phyloP scores from a whole-genome alignment of 2,888 invertebrate genomes.

The Bellardia bayeri region DNA sequence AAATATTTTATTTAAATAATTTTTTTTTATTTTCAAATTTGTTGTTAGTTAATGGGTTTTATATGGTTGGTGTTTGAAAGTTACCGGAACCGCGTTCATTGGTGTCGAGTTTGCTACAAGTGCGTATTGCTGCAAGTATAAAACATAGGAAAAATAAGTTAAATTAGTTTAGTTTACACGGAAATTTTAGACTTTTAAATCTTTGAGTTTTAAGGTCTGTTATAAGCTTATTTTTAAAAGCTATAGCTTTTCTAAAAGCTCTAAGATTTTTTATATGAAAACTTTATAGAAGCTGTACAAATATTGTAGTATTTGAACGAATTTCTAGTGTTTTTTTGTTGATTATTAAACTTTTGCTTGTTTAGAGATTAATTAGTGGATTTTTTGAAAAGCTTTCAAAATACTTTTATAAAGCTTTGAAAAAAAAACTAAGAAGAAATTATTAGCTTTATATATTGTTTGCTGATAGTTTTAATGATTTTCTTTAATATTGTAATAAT shows the following conservation, averaged over 20 bases:
- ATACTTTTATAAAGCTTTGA: too few species aligned
- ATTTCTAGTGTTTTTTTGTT: too few species aligned
- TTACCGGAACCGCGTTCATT: conserved; percentile 79
- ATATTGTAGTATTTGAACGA: too few species aligned
- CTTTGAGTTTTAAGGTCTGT: not conserved
- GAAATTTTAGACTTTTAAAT: not conserved
- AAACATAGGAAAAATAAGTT: not conserved
- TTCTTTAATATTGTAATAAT: too few species aligned
- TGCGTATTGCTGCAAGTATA: conserved; percentile 76
- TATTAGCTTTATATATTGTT: too few species aligned
- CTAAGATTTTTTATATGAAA: not conserved
- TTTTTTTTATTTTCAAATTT: not conserved
- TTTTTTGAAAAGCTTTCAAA: too few species aligned
- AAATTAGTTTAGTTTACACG: too few species aligned
- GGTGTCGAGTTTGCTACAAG: conserved; percentile 73
- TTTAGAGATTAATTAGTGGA: too few species aligned
- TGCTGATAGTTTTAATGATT: too few species aligned
- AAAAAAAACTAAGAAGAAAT: too few species aligned
- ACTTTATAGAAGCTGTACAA: too few species aligned
- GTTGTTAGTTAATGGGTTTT: conserved; percentile 26
- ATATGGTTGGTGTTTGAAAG: conserved; percentile 64
- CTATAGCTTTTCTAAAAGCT: not conserved
- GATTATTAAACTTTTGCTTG: too few species aligned
- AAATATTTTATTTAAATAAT: not conserved
- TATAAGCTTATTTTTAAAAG: not conserved